These are phyloP conservation scores for Gryllus longicercus DNA, from an alignment of 2,888 invertebrate genomes.

Conservation along the genomic window DNA sequence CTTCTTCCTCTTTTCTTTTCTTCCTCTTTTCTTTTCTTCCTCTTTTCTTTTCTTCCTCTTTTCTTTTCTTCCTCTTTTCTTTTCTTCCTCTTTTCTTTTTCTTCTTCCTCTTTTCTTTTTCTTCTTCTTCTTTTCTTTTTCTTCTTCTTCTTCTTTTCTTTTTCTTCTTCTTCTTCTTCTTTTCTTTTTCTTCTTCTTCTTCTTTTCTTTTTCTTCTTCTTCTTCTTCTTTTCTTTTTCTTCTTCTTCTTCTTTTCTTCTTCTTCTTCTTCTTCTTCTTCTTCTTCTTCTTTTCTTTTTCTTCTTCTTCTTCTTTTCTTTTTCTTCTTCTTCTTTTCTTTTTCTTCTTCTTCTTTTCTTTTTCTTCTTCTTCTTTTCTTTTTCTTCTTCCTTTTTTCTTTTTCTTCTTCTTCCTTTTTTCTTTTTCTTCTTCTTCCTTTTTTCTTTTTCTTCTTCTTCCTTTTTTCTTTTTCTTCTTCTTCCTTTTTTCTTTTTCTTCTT, in stretches of 20 bases:
- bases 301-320: neutral
- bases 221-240: neutral
- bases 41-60: neutral
- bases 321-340: neutral
- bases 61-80: too few species aligned
- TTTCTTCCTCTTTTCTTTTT: neutral
- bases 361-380: neutral
- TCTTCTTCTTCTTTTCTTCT: neutral
- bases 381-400: neutral
- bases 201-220: neutral
- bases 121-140: neutral
- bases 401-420: neutral
- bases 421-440: neutral
- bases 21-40: neutral
- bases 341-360: neutral
- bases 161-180: neutral
- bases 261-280: neutral
- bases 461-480: neutral
- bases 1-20: neutral
- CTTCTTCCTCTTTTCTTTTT: neutral
- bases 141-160: neutral
- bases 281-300: neutral
- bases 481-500: neutral
- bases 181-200: neutral
- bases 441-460: neutral